Evolutionary conservation across 37 sponge, comb jelly and placozoan genomes (phyloP).

Genomic region (Eunapius fragilis): DNA sequence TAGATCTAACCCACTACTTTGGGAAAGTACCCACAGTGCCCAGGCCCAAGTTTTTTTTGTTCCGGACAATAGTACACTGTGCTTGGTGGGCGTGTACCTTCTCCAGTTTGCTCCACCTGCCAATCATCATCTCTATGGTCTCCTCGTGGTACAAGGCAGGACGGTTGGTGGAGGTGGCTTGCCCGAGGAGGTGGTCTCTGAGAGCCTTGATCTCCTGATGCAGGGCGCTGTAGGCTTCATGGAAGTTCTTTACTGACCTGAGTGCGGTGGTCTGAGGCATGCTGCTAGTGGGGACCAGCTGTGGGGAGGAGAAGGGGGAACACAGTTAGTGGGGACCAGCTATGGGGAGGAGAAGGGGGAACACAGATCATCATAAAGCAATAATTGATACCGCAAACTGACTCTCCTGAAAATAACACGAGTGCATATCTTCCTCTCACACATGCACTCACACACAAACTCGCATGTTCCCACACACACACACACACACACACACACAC

Average conservation of each 20-base stretch:
- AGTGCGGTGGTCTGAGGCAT: constrained; percentile 65
- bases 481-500: too few relatives aligned
- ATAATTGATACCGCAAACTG: too few relatives aligned
- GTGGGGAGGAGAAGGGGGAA: neutral
- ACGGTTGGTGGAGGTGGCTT: neutral
- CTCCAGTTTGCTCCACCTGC: constrained; percentile 86
- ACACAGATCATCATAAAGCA: too few relatives aligned
- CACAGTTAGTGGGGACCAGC: neutral
- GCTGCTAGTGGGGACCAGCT: constrained; percentile 80
- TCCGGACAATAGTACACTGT: too few relatives aligned
- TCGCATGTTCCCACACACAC: too few relatives aligned
- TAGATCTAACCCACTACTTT: neutral
- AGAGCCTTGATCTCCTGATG: constrained; percentile 24
- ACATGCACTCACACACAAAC: too few relatives aligned
- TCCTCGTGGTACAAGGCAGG: constrained; percentile 39
- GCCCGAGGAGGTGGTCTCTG: constrained; percentile 22
- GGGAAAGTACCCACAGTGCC: constrained; percentile 4
- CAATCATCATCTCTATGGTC: constrained; percentile 74
- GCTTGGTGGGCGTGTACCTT: constrained; percentile 48
- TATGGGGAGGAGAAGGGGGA: neutral
- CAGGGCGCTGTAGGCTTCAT: constrained; percentile 53
- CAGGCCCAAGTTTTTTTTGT: too few relatives aligned
- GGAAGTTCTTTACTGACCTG: constrained; percentile 67
- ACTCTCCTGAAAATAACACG: too few relatives aligned
- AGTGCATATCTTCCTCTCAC: too few relatives aligned